Conservation (phyloP, 1,140 invertebrate genomes). For the Triops cancriformis region DNA sequence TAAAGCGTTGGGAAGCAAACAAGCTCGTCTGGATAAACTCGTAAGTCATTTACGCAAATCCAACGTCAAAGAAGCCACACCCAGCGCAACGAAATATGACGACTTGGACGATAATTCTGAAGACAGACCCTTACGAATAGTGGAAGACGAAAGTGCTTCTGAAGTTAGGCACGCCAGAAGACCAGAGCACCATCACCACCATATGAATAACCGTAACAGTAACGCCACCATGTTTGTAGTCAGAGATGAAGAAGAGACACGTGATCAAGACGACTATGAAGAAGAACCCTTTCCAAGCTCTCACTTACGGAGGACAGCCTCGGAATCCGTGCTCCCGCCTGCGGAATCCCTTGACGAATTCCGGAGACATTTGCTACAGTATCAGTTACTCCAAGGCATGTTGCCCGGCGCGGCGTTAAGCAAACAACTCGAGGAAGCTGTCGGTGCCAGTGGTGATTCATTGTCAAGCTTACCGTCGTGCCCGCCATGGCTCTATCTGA, state of each 20-base stretch:
- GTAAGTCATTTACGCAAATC: not conserved
- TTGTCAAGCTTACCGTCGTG: slow-evolving; percentile 21
- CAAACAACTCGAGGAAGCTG: not conserved
- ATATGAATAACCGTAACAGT: not conserved
- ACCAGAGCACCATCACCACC: not conserved
- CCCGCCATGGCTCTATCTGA: slow-evolving; percentile 35
- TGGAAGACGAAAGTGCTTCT: not conserved
- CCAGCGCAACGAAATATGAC: not conserved
- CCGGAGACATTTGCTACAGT: slow-evolving; percentile 4
- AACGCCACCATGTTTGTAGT: not conserved
- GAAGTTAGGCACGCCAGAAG: not conserved
- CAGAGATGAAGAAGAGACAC: not conserved
- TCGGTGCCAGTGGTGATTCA: slow-evolving; percentile 1
- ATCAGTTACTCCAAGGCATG: not conserved
- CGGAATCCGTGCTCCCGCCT: not conserved
- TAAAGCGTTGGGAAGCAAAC: slow-evolving; percentile 2
- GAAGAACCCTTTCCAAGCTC: not conserved
- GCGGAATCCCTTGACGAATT: not conserved
- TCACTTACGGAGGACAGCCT: not conserved
- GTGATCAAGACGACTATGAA: not conserved
- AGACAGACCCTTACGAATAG: not conserved
- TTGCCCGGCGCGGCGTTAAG: not conserved
- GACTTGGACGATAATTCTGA: not conserved
- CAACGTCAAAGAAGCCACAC: not conserved
- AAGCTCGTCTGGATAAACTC: not conserved